These are phyloP conservation scores for Pseudomyrmex dendroicus DNA, from an alignment of 1,140 invertebrate genomes.

Conservation along the genomic window DNA sequence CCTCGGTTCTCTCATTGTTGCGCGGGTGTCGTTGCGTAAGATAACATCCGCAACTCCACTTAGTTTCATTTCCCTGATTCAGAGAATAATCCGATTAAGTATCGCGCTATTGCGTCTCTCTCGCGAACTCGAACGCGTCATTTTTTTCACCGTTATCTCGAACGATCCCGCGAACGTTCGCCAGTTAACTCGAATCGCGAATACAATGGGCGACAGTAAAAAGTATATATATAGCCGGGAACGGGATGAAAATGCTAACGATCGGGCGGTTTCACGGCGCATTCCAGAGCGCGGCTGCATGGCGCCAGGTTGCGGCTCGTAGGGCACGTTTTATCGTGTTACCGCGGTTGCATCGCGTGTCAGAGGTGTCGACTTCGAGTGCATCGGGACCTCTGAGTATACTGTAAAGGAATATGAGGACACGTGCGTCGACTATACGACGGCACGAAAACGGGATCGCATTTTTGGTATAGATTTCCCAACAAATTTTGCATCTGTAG, in stretches of 20 bases:
- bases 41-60: slow-evolving; percentile 13
- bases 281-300: slow-evolving; percentile 7
- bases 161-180: slow-evolving; percentile 41
- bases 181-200: slow-evolving; percentile 48
- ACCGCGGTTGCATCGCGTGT: slow-evolving; percentile 47
- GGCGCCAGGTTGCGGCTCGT: slow-evolving; percentile 42
- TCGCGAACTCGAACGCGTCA: slow-evolving; percentile 23
- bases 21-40: background rate
- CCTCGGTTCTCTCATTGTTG: slow-evolving; percentile 2
- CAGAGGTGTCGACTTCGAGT: slow-evolving; percentile 47
- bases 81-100: slow-evolving; percentile 55
- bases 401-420: slow-evolving; percentile 31
- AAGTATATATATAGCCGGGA: slow-evolving; percentile 21
- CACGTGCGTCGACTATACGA: slow-evolving; percentile 25
- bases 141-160: slow-evolving; percentile 44
- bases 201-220: slow-evolving; percentile 54
- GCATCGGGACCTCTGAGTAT: slow-evolving; percentile 7
- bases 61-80: slow-evolving; percentile 23
- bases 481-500: background rate
- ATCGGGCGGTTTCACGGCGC: slow-evolving; percentile 29
- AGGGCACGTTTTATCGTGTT: slow-evolving; percentile 47
- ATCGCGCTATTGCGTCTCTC: slow-evolving; percentile 14
- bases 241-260: slow-evolving; percentile 49
- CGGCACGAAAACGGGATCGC: slow-evolving; percentile 1
- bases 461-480: slow-evolving; percentile 18